Conservation (phyloP, 2,888 invertebrate genomes). For the Neoascia interrupta region DNA sequence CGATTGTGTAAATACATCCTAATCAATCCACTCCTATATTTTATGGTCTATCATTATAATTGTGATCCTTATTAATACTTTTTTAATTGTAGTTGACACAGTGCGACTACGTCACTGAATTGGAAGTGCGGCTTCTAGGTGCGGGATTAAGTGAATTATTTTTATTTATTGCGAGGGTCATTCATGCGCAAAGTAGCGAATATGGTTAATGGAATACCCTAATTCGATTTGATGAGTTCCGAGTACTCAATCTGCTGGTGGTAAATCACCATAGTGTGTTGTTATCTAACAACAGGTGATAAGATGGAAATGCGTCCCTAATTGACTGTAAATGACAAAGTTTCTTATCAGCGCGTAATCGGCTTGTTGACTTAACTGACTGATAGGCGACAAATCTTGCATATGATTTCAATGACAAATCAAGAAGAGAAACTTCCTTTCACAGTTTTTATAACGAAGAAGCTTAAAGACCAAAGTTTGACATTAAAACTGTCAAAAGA, state of each 20-base stretch:
- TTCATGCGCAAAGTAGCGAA: not conserved
- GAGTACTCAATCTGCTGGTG: not conserved
- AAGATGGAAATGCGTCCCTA: constrained; percentile 9
- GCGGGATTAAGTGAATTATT: constrained; percentile 8
- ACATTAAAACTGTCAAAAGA: no score
- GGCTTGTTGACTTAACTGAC: no score
- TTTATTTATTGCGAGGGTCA: constrained; percentile 2
- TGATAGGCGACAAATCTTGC: no score
- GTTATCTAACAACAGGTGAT: constrained; percentile 16
- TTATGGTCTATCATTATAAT: constrained; percentile 4
- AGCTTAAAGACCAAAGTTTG: no score
- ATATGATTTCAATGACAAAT: no score
- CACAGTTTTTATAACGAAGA: no score
- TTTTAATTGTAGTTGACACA: constrained; percentile 17
- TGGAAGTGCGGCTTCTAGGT: no score
- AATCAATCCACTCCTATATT: constrained; percentile 6
- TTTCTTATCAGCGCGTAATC: not conserved
- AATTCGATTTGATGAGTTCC: constrained; percentile 8
- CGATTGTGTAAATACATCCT: constrained; percentile 23
- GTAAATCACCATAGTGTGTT: not conserved
- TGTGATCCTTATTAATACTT: constrained; percentile 19
- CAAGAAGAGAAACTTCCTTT: no score
- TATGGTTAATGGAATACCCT: constrained; percentile 4
- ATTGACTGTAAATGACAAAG: constrained; percentile 10
- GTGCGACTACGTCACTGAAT: not conserved